Evolutionary conservation across 2,797 vertebrate genomes (phyloP), one percentile per base, ranked within the genome.

Genomic region (Sebastes nivosus): DNA sequence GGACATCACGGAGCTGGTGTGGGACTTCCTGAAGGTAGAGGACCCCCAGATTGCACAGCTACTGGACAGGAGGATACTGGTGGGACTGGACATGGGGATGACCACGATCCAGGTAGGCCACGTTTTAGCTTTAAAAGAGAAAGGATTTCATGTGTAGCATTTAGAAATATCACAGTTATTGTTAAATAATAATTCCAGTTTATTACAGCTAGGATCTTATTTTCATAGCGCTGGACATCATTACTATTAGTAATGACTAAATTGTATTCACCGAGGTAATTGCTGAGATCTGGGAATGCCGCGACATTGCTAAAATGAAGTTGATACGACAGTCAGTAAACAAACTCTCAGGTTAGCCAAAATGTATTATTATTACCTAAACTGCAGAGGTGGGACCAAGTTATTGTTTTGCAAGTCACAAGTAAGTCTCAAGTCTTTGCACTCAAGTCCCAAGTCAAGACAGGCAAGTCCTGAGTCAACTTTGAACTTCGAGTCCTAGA

Each of bases 1-100:
- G 25, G 98, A 99, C 92, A 95, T 99, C 87, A 99, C 97, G 0
- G 96, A 97, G 87, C 91, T 99, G 80, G 97, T 99, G 52, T 95
- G 92, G 75, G 97, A 98, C 86, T 99, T 97, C 84, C 93, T 99
- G 95, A 98, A 98, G 52, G 95, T 99, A 29, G 97, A 98, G 85
- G 93, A 97, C 3, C 94, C 97, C 0, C 96, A 96, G 5, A 83
- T 98, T 9, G 98, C 97, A 84, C 93, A 92, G 68, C 95, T 99
- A 2, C 95, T 95, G 89, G 96, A 96, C 59, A 94, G 95, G 77
- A 95, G 95, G 72, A 87, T 97, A 42, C 93, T 99, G 83, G 92
- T 97, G 1, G 98, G 98, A 13, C 94, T 95, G 2, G 97, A 97
- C 88, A 92, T 94, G 3, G 98, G 98, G 6, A 97, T 98, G 96